Percentiles rank a stretch among this genome's conserved stretches.
Evolutionary conservation across 2,113 vertebrate genomes (phyloP).

Genomic region (Lophura nycthemera): DNA sequence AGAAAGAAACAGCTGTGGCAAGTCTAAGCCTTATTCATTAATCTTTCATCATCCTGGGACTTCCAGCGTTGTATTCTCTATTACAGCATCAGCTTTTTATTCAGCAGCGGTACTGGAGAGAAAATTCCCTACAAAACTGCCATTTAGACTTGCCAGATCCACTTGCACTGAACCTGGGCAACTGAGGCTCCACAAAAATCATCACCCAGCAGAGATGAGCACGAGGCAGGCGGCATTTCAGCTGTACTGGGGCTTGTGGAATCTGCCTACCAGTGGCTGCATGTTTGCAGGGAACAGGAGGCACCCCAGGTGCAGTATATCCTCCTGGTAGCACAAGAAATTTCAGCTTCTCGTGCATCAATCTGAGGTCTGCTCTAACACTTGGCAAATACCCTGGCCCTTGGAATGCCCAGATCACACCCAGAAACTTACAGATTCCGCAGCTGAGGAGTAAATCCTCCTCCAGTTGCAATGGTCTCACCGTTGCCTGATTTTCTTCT

Average conservation of each 20-base stretch:
- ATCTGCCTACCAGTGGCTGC: neutral
- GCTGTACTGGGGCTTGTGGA: neutral
- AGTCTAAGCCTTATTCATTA: conserved; percentile 67
- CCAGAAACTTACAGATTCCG: conserved; percentile 45
- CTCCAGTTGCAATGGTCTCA: conserved; percentile 50
- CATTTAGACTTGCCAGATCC: neutral
- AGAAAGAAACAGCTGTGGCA: conserved; percentile 67
- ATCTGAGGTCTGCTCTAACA: neutral
- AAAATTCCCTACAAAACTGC: conserved; percentile 21
- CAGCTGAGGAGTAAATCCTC: conserved; percentile 57
- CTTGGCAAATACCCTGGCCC: neutral
- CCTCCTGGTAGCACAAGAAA: neutral
- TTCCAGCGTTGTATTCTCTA: conserved; percentile 30
- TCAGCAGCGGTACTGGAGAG: conserved; percentile 2
- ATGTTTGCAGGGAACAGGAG: neutral
- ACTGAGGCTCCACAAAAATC: neutral
- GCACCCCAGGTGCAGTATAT: neutral
- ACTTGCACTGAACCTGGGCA: neutral
- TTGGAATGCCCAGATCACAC: conserved; percentile 29
- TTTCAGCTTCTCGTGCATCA: neutral
- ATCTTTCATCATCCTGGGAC: conserved; percentile 70
- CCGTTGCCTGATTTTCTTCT: conserved; percentile 70
- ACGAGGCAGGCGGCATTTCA: neutral
- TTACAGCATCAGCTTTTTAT: conserved; percentile 54
- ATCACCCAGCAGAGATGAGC: neutral